phyloP scores from a whole-genome alignment of 2,797 vertebrate species.

The Rhinogobio ventralis region DNA sequence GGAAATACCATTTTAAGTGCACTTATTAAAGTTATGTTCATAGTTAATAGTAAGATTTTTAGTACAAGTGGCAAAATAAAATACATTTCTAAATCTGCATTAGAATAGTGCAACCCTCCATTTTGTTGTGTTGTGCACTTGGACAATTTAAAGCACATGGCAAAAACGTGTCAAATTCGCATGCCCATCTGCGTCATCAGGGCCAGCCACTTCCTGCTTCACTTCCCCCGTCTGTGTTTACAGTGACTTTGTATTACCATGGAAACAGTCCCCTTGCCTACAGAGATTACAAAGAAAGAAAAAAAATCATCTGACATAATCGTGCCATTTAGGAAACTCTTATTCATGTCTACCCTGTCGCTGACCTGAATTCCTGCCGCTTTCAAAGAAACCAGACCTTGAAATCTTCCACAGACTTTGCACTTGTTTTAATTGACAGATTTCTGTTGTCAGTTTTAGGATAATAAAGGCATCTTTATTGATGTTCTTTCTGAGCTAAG shows the following conservation, averaged over 20 bases:
- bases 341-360: not conserved
- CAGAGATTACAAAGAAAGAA: slow-evolving; percentile 11
- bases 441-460: slow-evolving; percentile 20
- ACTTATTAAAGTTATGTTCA: not conserved
- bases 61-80: not conserved
- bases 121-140: not conserved
- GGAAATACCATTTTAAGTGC: not conserved
- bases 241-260: slow-evolving; percentile 54
- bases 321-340: slow-evolving; percentile 50
- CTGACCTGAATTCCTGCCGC: slow-evolving; percentile 23
- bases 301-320: slow-evolving; percentile 38
- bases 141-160: slow-evolving; percentile 33
- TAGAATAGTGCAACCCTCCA: not conserved
- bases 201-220: slow-evolving; percentile 53
- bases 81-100: not conserved
- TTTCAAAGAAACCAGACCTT: not conserved
- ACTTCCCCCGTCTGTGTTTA: slow-evolving; percentile 74
- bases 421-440: not conserved
- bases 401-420: not conserved
- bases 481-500: slow-evolving; percentile 39
- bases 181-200: slow-evolving; percentile 57
- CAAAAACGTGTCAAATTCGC: slow-evolving; percentile 34
- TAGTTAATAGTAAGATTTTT: not conserved
- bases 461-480: slow-evolving; percentile 31
- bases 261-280: slow-evolving; percentile 59